Evolutionary conservation across 2,888 invertebrate genomes (phyloP), one percentile per base, ranked within the genome.

Genomic region (Hofmannophila pseudospretella): DNA sequence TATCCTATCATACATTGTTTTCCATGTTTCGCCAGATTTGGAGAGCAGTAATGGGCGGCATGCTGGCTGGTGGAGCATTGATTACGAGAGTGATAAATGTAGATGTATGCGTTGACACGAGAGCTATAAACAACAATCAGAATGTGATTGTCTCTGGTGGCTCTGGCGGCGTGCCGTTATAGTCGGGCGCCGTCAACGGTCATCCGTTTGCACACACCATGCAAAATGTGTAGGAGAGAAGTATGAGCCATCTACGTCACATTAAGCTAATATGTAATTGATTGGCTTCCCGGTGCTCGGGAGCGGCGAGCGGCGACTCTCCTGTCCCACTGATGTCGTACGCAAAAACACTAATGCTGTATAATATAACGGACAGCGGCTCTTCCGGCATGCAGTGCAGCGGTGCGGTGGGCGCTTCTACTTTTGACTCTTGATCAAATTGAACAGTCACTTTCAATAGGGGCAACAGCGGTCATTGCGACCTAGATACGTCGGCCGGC

Each of bases 211-310:
- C 58, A 57, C 58, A 58, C 54, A 71, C 68, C 66, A 68, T 74
- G 72, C 72, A 77, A 35, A 77, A 77, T 73, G 66, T 61, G 61
- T 58, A 54, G 58, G 56, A 58, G 67, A 54, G 62, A 64, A 64
- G 67, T 59, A 58, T 57, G 51, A 60, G 58, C 67, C 71, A 76
- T 81, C 78, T 71, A 59, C 72, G 70, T 73, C 66, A 73, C 79
- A 82, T 84, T 81, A 84, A 76, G 77, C 77, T 85, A 85, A 86
- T 85, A 84, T 73, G 75, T 77, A 84, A 80, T 84, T 82, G 81
- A 85, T 84, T 82, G 80, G 75, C 57, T 79, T 74, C 76, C 75
- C 67, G 64, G 59, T 71, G 69, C 53, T 62, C 68, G 67, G 65
- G 69, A 71, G 68, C 56, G 58, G 20, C n/a, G 69, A 71, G 68